Conservation (phyloP, 2,888 invertebrate species). For the Lathronympha strigana region DNA sequence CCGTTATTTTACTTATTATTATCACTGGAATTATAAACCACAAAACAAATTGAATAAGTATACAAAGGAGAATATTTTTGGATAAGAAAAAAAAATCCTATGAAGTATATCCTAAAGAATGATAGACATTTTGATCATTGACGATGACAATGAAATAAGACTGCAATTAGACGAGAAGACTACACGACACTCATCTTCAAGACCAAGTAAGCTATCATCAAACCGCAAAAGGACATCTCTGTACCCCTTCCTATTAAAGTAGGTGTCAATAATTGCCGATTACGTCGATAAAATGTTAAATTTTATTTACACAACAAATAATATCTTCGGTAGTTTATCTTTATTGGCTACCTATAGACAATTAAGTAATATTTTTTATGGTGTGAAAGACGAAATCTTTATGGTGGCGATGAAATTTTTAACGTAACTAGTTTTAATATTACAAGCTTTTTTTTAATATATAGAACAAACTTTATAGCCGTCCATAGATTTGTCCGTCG, state of each 20-base stretch:
- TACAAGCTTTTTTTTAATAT: too few species aligned
- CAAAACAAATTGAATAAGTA: too few species aligned
- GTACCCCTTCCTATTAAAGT: neutral
- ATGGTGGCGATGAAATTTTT: neutral
- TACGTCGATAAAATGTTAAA: neutral
- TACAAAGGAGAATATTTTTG: too few species aligned
- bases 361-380: conserved; percentile 23
- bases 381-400: conserved; percentile 8
- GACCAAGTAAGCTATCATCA: neutral
- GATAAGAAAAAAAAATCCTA: too few species aligned
- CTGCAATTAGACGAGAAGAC: neutral
- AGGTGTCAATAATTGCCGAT: neutral
- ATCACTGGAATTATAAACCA: too few species aligned
- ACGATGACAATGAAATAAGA: neutral
- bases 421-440: neutral
- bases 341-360: conserved; percentile 4
- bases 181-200: neutral
- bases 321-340: conserved; percentile 12
- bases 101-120: neutral
- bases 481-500: too few species aligned
- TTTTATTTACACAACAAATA: conserved; percentile 17
- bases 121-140: neutral
- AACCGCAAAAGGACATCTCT: neutral
- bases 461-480: too few species aligned
- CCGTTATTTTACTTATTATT: too few species aligned